Base-by-base conservation (phyloP, 2,797 vertebrate species). In the Spea hammondii region DNA sequence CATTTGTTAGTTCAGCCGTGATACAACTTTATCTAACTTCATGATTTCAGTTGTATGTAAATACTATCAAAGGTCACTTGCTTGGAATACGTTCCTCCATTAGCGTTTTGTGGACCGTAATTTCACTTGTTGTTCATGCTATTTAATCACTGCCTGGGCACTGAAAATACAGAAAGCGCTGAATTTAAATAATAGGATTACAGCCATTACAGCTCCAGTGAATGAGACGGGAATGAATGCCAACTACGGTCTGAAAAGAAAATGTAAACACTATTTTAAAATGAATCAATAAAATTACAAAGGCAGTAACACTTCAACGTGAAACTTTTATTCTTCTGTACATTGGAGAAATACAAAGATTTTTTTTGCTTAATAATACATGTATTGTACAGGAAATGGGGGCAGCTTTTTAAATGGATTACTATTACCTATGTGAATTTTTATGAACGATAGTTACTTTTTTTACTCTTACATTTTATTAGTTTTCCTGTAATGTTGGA, bases 121-220 rank as follows among this genome's bases (percentile, higher is more conserved):
- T 55, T 45, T 73, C n/a, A 73, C 44, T 14, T 53, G 66, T 70
- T 81, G 54, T 73, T 54, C 66, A n/a, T 48, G 62, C 69, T 81
- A 81, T 81, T 71, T 66, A 76, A 77, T 77, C 74, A 77, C 54
- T 81, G 79, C 79, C 79, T 77, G 72, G 53, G 70, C 70, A 62
- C 50, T 64, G 54, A 73, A 81, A 72, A n/a, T 64, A 73, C 74
- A 81, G 72, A 81, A 77, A 77, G n/a, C 70, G 73, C 73, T 73
- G 79, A 77, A 81, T 81, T 67, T 62, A 72, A 73, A 81, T 81
- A 81, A 81, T 77, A 73, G 74, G 74, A 81, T 72, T 77, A 81
- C 49, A 47, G 65, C 64, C 65, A 77, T 60, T 64, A 74, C 60
- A 68, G 53, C 49, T 59, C 60, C 17, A 50, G 11, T 69, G 70